Evolutionary conservation across 2,113 vertebrate genomes (phyloP).

Genomic region (Atherinomorus stipes): DNA sequence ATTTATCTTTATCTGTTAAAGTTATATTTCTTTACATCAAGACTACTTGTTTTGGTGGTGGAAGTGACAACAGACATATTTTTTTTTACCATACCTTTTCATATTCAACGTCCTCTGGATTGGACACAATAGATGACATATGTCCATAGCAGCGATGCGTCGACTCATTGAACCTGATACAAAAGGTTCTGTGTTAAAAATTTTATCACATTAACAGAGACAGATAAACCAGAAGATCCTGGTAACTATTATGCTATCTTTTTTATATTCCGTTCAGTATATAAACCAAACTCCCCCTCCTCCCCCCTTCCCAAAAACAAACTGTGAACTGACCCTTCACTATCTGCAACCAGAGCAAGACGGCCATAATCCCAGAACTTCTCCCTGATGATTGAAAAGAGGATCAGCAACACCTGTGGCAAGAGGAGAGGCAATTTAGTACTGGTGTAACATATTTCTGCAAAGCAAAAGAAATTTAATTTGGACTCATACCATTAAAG

Average conservation of each 20-base stretch:
- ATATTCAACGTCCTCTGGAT: constrained; percentile 66
- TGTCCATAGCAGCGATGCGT: constrained; percentile 61
- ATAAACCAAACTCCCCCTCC: background rate
- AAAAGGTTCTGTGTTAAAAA: constrained; percentile 10
- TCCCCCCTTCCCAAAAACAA: background rate
- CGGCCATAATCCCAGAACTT: constrained; percentile 95
- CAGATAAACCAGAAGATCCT: background rate
- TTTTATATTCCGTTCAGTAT: background rate
- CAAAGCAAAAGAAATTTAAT: background rate
- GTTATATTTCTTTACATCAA: rapidly evolving
- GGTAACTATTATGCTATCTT: background rate
- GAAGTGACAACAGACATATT: too few relatives aligned
- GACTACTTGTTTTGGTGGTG: background rate
- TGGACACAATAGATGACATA: constrained; percentile 67
- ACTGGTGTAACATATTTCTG: background rate
- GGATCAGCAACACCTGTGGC: constrained; percentile 85
- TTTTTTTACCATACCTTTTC: constrained; percentile 69
- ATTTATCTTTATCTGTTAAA: background rate
- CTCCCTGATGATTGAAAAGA: constrained; percentile 90
- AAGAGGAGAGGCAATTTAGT: constrained; percentile 29
- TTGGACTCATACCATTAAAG: background rate
- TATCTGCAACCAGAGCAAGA: constrained; percentile 91
- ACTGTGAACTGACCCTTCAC: constrained; percentile 82
- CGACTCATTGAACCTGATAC: constrained; percentile 65
- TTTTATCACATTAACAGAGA: background rate